A percentile compares a stretch with the other conserved stretches of the same genome.
phyloP scores from a whole-genome alignment of 2,797 vertebrate genomes.

The Brachyrhaphis roseni region DNA sequence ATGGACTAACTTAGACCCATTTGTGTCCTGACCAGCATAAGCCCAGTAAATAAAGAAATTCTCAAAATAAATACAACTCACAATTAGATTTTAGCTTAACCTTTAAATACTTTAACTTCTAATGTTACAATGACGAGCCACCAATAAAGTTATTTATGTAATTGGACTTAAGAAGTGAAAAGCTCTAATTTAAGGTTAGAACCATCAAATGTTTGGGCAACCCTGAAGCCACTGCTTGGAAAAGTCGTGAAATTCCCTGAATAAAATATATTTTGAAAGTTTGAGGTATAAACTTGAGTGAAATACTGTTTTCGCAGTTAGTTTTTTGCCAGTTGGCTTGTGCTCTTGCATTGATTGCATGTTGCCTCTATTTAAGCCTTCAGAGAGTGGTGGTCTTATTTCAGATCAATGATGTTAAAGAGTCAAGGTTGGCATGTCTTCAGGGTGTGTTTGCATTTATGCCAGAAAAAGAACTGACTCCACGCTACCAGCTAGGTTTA shows the following conservation, averaged over 20 bases:
- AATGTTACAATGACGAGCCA: background rate
- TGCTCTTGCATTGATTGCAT: conserved; percentile 35
- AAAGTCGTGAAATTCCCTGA: background rate
- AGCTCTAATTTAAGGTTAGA: background rate
- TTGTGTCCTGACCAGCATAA: background rate
- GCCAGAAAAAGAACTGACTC: conserved; percentile 22
- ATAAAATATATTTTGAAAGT: conserved; percentile 3
- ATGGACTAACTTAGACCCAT: background rate
- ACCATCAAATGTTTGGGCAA: background rate
- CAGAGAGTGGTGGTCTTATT: conserved; percentile 12
- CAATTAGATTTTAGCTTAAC: background rate
- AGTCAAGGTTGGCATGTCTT: conserved; percentile 44
- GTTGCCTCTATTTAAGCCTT: conserved; percentile 24
- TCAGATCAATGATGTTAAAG: conserved; percentile 36
- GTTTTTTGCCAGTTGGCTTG: conserved; percentile 14
- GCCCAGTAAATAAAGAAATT: background rate
- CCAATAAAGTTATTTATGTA: background rate
- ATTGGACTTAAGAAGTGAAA: background rate
- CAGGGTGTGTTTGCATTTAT: conserved; percentile 13
- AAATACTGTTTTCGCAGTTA: background rate
- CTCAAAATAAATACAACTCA: background rate
- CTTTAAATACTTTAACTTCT: background rate
- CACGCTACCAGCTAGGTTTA: conserved; percentile 15
- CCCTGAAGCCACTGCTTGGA: background rate
- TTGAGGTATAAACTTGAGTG: background rate